Percentiles rank a stretch among this genome's conserved stretches.
phyloP scores from a whole-genome alignment of 92 coral and sea anemone species.

The Epizoanthus rinbou region DNA sequence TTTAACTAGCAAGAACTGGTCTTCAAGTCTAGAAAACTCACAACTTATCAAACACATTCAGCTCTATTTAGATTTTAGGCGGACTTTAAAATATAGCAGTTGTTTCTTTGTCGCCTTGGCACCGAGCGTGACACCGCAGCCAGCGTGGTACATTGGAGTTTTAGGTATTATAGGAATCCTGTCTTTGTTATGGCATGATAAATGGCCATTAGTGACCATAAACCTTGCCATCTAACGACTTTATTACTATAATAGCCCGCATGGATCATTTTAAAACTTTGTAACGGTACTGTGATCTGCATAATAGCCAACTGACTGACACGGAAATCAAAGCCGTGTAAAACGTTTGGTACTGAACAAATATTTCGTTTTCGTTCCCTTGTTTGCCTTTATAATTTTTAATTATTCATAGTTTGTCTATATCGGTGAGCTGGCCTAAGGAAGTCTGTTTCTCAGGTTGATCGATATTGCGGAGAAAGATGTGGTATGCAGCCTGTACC shows the following conservation, averaged over 20 bases:
- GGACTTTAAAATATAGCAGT: not conserved
- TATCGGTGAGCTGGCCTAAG: no score
- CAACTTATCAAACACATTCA: not conserved
- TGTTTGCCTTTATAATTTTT: no score
- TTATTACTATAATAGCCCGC: no score
- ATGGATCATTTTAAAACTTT: no score
- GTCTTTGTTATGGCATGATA: not conserved
- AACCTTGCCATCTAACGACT: not conserved
- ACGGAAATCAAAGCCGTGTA: no score
- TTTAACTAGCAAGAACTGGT: not conserved
- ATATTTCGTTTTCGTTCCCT: no score
- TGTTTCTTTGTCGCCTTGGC: constrained; percentile 7
- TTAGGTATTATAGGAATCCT: not conserved
- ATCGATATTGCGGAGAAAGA: no score
- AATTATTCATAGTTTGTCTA: no score
- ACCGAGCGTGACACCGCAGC: not conserved
- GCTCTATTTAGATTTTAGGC: not conserved
- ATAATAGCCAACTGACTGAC: no score
- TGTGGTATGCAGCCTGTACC: no score
- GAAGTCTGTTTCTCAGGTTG: not conserved
- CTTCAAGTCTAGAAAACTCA: not conserved
- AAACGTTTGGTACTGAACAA: no score
- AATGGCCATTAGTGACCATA: not conserved
- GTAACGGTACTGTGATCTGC: no score
- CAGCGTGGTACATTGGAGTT: not conserved